phyloP scores from a whole-genome alignment of 2,797 vertebrate species.

The Myoxocephalus aenaeus region DNA sequence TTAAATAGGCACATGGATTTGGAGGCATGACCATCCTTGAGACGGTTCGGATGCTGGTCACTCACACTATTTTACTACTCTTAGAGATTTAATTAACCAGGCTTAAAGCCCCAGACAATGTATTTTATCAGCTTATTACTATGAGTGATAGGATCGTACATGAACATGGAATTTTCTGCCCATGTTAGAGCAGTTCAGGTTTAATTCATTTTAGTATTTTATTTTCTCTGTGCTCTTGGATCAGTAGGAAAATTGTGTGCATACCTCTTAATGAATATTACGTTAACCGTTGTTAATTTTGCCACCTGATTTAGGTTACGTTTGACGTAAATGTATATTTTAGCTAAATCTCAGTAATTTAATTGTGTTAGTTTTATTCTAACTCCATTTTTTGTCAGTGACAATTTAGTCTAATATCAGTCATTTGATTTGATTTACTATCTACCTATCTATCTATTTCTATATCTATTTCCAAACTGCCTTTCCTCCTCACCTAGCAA shows the following conservation, averaged over 20 bases:
- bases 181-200: background rate
- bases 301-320: background rate
- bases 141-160: background rate
- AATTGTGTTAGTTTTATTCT: background rate
- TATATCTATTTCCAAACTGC: background rate
- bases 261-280: background rate
- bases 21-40: slow-evolving; percentile 30
- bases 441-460: background rate
- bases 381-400: background rate
- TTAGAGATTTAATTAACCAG: slow-evolving; percentile 31
- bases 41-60: slow-evolving; percentile 40
- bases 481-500: background rate
- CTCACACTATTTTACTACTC: slow-evolving; percentile 25
- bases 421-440: background rate
- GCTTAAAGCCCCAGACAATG: slow-evolving; percentile 18
- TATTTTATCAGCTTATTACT: background rate
- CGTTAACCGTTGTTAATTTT: background rate
- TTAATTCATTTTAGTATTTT: background rate
- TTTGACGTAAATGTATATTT: background rate
- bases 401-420: background rate
- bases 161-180: background rate
- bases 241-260: background rate
- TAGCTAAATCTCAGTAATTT: background rate
- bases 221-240: background rate
- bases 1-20: slow-evolving; percentile 60